phyloP scores from a whole-genome alignment of 37 sponge, comb jelly and placozoan species.

The Aphrocallistes beatrix region DNA sequence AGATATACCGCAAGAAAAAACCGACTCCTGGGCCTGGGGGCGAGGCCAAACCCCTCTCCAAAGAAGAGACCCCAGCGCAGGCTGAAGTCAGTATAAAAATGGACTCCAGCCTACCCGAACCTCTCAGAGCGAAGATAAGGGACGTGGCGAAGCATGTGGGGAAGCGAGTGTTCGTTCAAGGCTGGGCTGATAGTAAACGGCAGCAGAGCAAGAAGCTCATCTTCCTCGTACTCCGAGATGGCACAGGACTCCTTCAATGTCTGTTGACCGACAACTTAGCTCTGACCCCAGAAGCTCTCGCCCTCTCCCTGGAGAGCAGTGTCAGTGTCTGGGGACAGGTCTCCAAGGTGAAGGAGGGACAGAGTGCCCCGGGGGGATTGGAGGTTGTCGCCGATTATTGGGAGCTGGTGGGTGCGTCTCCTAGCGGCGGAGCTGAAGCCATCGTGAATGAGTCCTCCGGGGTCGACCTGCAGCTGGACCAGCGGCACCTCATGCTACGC shows the following conservation, averaged over 20 bases:
- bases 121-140: slow-evolving; percentile 43
- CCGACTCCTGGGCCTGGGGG: background rate
- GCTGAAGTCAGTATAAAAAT: background rate
- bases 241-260: slow-evolving; percentile 89
- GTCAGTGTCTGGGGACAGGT: background rate
- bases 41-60: no score
- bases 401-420: slow-evolving; percentile 81
- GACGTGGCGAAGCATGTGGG: slow-evolving; percentile 32
- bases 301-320: background rate
- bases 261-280: slow-evolving; percentile 59
- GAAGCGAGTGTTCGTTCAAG: slow-evolving; percentile 51
- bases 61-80: no score
- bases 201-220: slow-evolving; percentile 72
- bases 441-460: slow-evolving; percentile 69
- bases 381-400: slow-evolving; percentile 89
- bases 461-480: slow-evolving; percentile 77
- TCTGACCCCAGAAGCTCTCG: background rate
- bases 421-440: slow-evolving; percentile 88
- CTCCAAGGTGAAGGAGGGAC: background rate
- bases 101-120: background rate
- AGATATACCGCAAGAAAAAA: background rate
- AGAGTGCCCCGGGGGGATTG: slow-evolving; percentile 88
- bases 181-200: slow-evolving; percentile 83
- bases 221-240: slow-evolving; percentile 87
- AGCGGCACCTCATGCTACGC: slow-evolving; percentile 83